Base-by-base conservation (phyloP, 2,888 invertebrate species). In the Gymnoscelis rufifasciata region DNA sequence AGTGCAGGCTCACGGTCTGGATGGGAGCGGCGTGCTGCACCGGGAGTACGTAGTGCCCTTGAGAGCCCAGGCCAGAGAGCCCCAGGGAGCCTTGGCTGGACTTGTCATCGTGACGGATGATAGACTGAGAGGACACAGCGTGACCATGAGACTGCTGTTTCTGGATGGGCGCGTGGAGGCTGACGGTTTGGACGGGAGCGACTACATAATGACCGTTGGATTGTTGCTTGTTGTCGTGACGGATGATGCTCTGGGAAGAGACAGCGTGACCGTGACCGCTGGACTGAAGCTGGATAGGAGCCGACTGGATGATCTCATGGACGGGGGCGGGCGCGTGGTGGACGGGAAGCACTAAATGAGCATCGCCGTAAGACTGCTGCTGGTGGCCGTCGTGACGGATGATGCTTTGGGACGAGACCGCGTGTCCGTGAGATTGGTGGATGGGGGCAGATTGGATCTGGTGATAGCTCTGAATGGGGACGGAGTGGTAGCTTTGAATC, bases 331-430 rank as follows among this genome's bases (percentile, higher is more conserved):
- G 45, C 4, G 59, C 48, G 13, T 60, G 57, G 23, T 71, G 44
- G 40, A 69, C 31, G 28, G 64, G 45, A 36, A 62, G 47, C 60
- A 62, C 33, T 47, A 56, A 7, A 30, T n/a, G 10, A 10, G 10
- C 7, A 4, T 12, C n/a, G n/a, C n/a, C n/a, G n/a, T n/a, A n/a
- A n/a, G n/a, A 54, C 2, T 44, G 37, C 31, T 52, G 40, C 11
- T 47, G 51, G 31, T 52, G 52, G 54, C 1, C 54, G 1, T 57
- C 47, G 19, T 70, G 72, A 14, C 60, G 71, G 1, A 70, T 50
- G 30, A 74, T 51, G 40, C 56, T 77, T 44, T 78, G 78, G 2
- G 74, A 70, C 11, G 76, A 72, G 7, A 64, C 54, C 1, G 66
- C 70, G 8, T 71, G 66, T 31, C 62, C 66, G 8, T 71, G 59